Conservation (phyloP, 2,797 vertebrate genomes). For the Crenichthys baileyi region DNA sequence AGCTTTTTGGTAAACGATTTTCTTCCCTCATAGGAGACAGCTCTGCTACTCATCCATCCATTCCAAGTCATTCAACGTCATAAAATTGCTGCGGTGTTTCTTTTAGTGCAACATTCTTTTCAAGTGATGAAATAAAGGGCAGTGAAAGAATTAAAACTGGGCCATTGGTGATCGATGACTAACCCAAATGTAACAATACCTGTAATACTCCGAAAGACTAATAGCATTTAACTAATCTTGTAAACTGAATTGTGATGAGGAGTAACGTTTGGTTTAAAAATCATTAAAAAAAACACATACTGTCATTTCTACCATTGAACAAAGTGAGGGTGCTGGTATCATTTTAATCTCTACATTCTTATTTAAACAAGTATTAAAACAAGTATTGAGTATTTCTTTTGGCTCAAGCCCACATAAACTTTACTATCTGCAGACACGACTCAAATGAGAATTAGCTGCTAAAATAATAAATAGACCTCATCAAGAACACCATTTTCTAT, state of each 20-base stretch:
- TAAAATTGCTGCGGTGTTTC: no score
- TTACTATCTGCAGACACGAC: neutral
- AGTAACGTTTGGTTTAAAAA: neutral
- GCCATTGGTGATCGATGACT: neutral
- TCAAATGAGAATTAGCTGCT: neutral
- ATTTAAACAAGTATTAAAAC: neutral
- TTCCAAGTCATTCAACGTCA: neutral
- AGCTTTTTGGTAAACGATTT: no score
- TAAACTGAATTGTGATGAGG: neutral
- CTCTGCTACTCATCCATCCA: neutral
- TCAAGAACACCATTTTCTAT: neutral
- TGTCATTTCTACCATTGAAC: neutral
- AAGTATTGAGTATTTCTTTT: slow-evolving; percentile 1
- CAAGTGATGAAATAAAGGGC: neutral
- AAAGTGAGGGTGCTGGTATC: neutral
- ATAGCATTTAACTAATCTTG: neutral
- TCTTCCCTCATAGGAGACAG: neutral
- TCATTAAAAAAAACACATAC: neutral
- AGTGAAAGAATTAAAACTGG: neutral
- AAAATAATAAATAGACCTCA: neutral
- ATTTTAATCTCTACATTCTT: neutral
- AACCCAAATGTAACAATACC: neutral
- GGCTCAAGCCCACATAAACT: neutral
- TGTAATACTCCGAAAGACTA: neutral
- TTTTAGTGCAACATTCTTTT: neutral